Base-by-base conservation (phyloP, 2,113 vertebrate genomes). In the Apistogramma diplotaenia region DNA sequence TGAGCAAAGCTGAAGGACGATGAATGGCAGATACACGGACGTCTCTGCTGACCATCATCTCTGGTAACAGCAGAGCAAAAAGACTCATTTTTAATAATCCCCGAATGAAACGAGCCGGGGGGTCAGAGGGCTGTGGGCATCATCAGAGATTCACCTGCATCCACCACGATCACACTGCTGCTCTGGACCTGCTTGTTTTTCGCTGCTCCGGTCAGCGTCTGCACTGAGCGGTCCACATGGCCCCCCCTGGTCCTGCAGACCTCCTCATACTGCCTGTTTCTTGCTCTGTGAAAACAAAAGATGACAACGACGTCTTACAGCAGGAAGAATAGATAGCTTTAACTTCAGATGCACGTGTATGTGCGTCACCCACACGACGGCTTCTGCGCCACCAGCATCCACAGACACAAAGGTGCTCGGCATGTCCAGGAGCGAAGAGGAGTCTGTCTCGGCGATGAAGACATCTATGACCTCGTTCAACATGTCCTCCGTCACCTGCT, bases 141-240 rank as follows among this genome's bases (percentile, higher is more conserved):
- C 1, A 1, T 15, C 19, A 57, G 16, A 84, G 1, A 2, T 81
- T 85, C 80, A 97, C 98, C 97, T 96, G 96, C 91, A 4, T 98
- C 96, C 82, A 91, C 92, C 86, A 83, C 76, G 72, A 65, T 0
- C 72, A 96, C 76, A 31, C 18, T 79, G 6, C 97, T 95, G 88
- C 93, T 96, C 23, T 99, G 97, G 55, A 95, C 90, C 0, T 96
- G 95, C 88, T 98, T 99, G 80, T 84, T 93, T 89, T 98, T 99
- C 4, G 89, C 21, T 0, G 94, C 94, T 62, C 90, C 94, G 0
- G 93, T 96, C 70, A 98, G n/a, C 1, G 97, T 99, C 92, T 99
- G 97, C 94, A 95, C 93, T 27, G 86, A 90, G 55, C 94, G 95
- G 15, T 96, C 96, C 51, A 94, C 87, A n/a, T 95, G 96, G 4